Base-by-base conservation (phyloP, 1,140 invertebrate species). In the Tetraneura akinire region DNA sequence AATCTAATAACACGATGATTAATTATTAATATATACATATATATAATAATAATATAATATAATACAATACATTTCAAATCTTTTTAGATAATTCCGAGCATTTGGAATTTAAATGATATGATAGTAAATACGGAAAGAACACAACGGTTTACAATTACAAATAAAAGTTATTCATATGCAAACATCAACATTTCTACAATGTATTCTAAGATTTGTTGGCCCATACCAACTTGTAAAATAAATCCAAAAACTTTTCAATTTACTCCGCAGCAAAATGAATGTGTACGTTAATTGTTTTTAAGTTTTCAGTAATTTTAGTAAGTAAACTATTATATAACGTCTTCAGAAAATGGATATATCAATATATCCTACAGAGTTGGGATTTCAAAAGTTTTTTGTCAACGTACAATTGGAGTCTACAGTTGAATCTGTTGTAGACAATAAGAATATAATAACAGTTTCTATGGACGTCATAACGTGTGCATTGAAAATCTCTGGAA, bases 301-400 rank as follows among this genome's bases (percentile, higher is more conserved):
- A 37, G 4, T 71, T 51, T 49, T 49, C n/a, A 18, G 16, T 9
- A 26, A 57, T 74, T 9, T 8, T 29, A 4, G 10, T 18, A 26
- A 57, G 13, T 42, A 21, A 42, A n/a, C 14, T 57, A 4, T n/a
- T 74, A 57, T 42, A 1, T 3, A 8, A 42, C 16, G 1, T 37
- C 21, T 76, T 23, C 47, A 78, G 74, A 45, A 78, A 45, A 78
- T 78, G 9, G 74, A 78, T 45, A 21, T 78, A 29, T 60, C 55
- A 11, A 47, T 78, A 26, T 14, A 57, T 8, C 55, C 74, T 5
- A 60, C 23, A n/a, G 74, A 60, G 51, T 42, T 60, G 23, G 74
- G 74, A 18, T 47, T 60, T 42, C 74, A 78, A 62, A 23, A 62
- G 8, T 45, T 78, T 42, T 57, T 62, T 4, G 9, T 78, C 23